Base-by-base conservation (phyloP, 2,888 invertebrate genomes). In the Andrena praecox region DNA sequence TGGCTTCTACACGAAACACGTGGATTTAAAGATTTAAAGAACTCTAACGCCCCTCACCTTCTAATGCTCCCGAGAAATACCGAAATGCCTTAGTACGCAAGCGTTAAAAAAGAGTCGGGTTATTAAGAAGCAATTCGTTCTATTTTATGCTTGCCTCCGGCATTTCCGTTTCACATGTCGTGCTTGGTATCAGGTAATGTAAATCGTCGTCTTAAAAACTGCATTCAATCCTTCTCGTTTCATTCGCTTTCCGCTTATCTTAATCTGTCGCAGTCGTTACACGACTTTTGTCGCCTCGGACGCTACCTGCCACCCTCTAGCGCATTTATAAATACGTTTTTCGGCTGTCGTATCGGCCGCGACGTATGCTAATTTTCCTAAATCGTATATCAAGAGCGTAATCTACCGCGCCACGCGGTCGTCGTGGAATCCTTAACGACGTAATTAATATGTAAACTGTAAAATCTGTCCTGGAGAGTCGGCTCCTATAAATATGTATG, bases 401-500 rank as follows among this genome's bases (percentile, higher is more conserved):
- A 82, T 84, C 78, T 82, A 75, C 76, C 78, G 67, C 67, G 60
- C 27, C 42, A 29, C 72, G 70, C 70, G 74, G 48, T 20, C 75
- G 71, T 64, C 70, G 52, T 72, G 66, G 79, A 82, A 87, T 90
- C 89, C 87, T 91, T 90, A 90, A 91, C 88, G 87, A 86, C 72
- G 90, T 91, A 91, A 92, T 93, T 92, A 93, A 92, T 92, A 91
- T 90, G 90, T 92, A 90, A 91, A 89, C 90, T 89, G 89, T 89
- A 89, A 89, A 90, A 90, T 86, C 88, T 77, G 81, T 78, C 81
- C 76, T 48, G 50, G 69, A 75, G 85, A 84, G 72, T 84, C 75
- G 83, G 85, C 84, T 84, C 87, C 89, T 83, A 91, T 92, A 91
- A 92, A 92, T 92, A 93, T 92, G 90, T 90, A 92, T 91, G 89